Evolutionary conservation across 2,797 vertebrate species (phyloP).

Genomic region (Microcaecilia unicolor): DNA sequence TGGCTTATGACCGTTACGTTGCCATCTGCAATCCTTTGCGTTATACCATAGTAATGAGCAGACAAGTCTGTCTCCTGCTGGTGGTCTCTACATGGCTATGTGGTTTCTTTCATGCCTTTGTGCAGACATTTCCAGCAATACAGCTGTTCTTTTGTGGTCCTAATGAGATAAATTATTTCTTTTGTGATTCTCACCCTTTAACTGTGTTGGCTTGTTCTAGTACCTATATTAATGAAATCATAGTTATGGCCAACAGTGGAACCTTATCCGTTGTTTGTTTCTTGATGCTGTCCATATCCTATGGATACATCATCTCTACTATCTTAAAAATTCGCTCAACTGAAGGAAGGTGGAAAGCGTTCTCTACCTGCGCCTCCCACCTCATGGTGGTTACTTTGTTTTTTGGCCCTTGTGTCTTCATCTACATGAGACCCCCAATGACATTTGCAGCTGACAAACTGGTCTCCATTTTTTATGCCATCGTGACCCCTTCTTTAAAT

Average conservation of each 20-base stretch:
- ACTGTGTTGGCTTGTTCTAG: constrained; percentile 8
- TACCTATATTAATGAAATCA: not conserved
- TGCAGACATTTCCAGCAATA: constrained; percentile 14
- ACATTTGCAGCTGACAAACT: too few species aligned
- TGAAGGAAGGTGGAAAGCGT: too few species aligned
- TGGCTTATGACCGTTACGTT: too few species aligned
- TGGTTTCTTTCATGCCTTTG: constrained; percentile 5
- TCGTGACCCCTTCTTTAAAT: not conserved
- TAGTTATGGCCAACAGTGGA: not conserved
- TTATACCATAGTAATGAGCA: too few species aligned
- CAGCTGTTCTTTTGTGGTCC: too few species aligned
- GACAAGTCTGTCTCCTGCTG: too few species aligned
- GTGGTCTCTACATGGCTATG: too few species aligned
- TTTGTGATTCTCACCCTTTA: constrained; percentile 8
- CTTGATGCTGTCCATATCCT: constrained; percentile 4
- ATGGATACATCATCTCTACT: constrained; percentile 12
- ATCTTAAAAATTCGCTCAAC: too few species aligned
- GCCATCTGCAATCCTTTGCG: constrained; percentile 12
- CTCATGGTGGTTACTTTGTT: not conserved
- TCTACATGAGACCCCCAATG: too few species aligned
- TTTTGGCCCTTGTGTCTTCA: not conserved
- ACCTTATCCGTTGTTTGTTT: constrained; percentile 4
- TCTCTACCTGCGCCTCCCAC: too few species aligned
- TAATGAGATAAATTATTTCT: constrained; percentile 13
- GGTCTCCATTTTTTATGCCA: not conserved